Evolutionary conservation across 2,797 vertebrate species (phyloP).

Genomic region (Tenualosa ilisha): DNA sequence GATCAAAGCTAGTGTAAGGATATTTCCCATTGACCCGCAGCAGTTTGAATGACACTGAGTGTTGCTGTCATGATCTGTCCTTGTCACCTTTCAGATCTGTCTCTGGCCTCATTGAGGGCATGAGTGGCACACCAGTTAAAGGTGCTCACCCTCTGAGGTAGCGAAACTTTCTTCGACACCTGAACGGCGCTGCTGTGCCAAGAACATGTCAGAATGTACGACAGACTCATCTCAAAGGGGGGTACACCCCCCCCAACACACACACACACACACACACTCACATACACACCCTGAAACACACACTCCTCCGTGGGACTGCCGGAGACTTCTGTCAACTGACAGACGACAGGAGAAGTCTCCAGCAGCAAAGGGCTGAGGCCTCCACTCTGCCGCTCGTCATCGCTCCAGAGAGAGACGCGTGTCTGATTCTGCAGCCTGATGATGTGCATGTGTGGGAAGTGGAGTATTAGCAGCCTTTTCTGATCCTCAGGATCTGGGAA

Average conservation of each 20-base stretch:
- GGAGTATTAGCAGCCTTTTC: slow-evolving; percentile 24
- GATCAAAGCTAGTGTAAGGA: not conserved
- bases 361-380: not conserved
- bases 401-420: not conserved
- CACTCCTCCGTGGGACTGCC: no score
- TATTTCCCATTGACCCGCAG: not conserved
- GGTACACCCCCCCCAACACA: no score
- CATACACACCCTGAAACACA: no score
- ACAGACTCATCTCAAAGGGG: no score
- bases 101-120: not conserved
- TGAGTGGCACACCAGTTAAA: not conserved
- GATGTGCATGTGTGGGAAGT: slow-evolving; percentile 18
- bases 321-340: no score
- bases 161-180: slow-evolving; percentile 26
- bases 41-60: not conserved
- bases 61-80: not conserved
- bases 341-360: not conserved
- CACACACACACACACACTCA: no score
- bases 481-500: slow-evolving; percentile 10
- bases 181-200: not conserved
- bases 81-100: not conserved
- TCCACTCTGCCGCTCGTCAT: not conserved
- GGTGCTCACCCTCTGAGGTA: not conserved
- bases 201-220: not conserved
- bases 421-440: slow-evolving; percentile 25